These are phyloP conservation scores for Steinernema carpocapsae DNA, from an alignment of 2,888 invertebrate genomes.

Conservation along the genomic window DNA sequence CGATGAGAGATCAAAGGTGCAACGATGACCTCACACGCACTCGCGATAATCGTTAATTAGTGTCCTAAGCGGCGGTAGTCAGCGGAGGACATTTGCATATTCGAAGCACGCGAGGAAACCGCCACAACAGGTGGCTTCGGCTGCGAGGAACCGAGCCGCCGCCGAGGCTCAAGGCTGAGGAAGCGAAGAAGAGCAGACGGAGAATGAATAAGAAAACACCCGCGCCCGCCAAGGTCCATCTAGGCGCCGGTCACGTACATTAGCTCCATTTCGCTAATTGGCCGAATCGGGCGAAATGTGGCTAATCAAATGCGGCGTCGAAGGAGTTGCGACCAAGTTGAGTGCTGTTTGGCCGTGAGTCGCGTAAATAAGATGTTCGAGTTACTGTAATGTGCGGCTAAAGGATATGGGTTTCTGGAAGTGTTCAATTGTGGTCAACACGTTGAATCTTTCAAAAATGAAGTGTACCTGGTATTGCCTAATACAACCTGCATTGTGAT, in stretches of 20 bases:
- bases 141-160: not conserved
- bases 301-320: slow-evolving; percentile 10
- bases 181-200: not conserved
- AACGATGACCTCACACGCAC: slow-evolving; percentile 33
- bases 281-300: slow-evolving; percentile 19
- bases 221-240: too few relatives aligned
- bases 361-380: too few relatives aligned
- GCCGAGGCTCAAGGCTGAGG: slow-evolving; percentile 4
- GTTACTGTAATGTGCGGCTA: too few relatives aligned
- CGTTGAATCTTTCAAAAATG: too few relatives aligned
- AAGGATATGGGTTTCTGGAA: too few relatives aligned
- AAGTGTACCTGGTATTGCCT: too few relatives aligned
- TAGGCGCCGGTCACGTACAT: not conserved
- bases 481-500: too few relatives aligned
- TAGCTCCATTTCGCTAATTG: slow-evolving; percentile 32
- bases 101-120: slow-evolving; percentile 25
- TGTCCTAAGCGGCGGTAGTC: not conserved
- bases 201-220: too few relatives aligned
- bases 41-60: slow-evolving; percentile 33
- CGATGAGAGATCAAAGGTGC: slow-evolving; percentile 10
- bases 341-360: too few relatives aligned
- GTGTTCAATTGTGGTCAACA: too few relatives aligned
- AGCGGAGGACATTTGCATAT: slow-evolving; percentile 1
- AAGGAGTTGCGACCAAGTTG: not conserved
- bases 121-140: slow-evolving; percentile 12